Evolutionary conservation across 2,888 invertebrate species (phyloP).

Genomic region (Tenodera sinensis): DNA sequence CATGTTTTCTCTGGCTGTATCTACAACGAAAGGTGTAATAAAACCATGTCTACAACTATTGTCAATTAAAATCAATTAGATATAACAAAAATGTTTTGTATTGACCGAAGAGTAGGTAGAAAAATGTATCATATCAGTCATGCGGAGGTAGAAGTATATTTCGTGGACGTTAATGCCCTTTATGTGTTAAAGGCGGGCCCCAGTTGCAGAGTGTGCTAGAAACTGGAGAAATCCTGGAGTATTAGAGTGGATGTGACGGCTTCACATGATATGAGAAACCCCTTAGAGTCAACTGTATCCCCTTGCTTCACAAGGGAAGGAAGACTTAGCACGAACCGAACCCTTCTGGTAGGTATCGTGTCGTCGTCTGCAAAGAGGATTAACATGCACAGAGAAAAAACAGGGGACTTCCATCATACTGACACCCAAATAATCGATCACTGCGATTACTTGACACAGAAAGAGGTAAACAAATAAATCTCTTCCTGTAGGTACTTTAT

Average conservation of each 20-base stretch:
- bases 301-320: not conserved
- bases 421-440: not conserved
- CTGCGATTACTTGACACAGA: not conserved
- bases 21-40: too few relatives aligned
- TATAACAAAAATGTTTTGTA: too few relatives aligned
- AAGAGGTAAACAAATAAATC: not conserved
- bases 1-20: too few relatives aligned
- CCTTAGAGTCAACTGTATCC: not conserved
- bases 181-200: too few relatives aligned
- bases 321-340: not conserved
- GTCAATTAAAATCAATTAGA: too few relatives aligned
- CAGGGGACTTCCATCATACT: not conserved
- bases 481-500: not conserved
- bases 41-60: too few relatives aligned
- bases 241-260: not conserved
- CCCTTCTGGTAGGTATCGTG: conserved; percentile 13
- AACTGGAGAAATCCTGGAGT: not conserved
- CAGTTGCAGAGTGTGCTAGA: not conserved
- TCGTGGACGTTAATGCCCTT: too few relatives aligned
- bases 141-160: too few relatives aligned
- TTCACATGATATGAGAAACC: conserved; percentile 9
- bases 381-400: not conserved
- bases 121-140: too few relatives aligned
- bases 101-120: too few relatives aligned
- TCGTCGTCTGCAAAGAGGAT: conserved; percentile 7